These are phyloP conservation scores for Drosophila orena DNA, from an alignment of 1,140 invertebrate species.

Conservation along the genomic window DNA sequence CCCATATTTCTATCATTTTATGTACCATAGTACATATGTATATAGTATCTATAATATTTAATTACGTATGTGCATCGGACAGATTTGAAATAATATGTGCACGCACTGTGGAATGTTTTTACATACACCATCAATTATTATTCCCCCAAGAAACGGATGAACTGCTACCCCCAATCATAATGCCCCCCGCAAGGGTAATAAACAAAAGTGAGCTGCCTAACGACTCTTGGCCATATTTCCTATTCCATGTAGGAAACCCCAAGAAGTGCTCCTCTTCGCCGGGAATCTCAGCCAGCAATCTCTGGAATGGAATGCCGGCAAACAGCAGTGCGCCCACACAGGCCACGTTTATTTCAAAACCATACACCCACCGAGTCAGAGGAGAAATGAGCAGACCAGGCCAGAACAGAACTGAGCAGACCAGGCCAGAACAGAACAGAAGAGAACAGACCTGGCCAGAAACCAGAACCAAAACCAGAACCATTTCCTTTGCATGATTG, in stretches of 20 bases:
- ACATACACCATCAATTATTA: background rate
- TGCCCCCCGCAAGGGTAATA: constrained; percentile 2
- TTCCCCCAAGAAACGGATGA: no score
- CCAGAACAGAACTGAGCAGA: constrained; percentile 14
- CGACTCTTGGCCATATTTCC: constrained; percentile 46
- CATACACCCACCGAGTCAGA: constrained; percentile 8
- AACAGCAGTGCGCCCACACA: constrained; percentile 32
- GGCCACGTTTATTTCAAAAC: constrained; percentile 29
- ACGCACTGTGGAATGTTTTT: background rate
- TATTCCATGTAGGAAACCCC: background rate
- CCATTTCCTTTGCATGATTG: constrained; percentile 57
- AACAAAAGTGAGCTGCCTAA: constrained; percentile 28
- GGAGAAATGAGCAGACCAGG: constrained; percentile 9
- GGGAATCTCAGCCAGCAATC: constrained; percentile 39
- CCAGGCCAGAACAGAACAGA: constrained; percentile 15
- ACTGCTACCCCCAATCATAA: background rate
- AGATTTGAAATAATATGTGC: background rate
- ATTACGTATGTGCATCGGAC: background rate
- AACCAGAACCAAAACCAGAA: constrained; percentile 4
- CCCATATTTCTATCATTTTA: no score
- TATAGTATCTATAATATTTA: no score
- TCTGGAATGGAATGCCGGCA: constrained; percentile 30
- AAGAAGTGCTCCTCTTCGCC: constrained; percentile 13
- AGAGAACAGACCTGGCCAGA: constrained; percentile 7
- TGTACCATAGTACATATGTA: no score